Evolutionary conservation across 2,797 vertebrate species (phyloP).

Genomic region (Clamator glandarius): DNA sequence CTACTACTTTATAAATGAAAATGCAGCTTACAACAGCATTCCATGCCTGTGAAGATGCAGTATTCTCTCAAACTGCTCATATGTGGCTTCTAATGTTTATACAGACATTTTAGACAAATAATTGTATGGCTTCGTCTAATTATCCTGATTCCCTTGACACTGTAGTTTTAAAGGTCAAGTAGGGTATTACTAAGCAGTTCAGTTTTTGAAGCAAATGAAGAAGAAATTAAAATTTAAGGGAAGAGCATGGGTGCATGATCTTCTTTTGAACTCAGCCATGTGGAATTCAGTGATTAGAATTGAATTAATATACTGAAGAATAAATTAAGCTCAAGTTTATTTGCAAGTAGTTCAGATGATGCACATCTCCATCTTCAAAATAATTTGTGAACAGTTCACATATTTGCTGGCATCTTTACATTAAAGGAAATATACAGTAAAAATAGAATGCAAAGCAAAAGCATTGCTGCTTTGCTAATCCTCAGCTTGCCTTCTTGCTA

Average conservation of each 20-base stretch:
- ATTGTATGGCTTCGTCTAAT: not conserved
- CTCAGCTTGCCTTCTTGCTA: not conserved
- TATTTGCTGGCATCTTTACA: constrained; percentile 17
- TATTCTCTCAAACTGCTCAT: not conserved
- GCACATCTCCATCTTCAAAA: constrained; percentile 13
- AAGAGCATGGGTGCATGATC: constrained; percentile 17
- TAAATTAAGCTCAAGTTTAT: constrained; percentile 57
- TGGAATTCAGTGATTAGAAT: constrained; percentile 67
- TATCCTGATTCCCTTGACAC: not conserved
- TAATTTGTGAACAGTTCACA: constrained; percentile 1
- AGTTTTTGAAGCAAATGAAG: constrained; percentile 14
- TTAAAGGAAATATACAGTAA: not conserved
- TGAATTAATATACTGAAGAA: constrained; percentile 57
- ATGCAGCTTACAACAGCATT: not conserved
- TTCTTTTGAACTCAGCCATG: constrained; percentile 62
- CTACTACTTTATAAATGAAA: not conserved
- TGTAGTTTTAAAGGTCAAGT: constrained; percentile 53
- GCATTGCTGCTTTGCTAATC: not conserved
- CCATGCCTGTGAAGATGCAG: not conserved
- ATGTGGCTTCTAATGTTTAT: not conserved
- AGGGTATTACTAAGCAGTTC: not conserved
- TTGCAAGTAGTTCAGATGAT: constrained; percentile 13
- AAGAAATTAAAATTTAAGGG: constrained; percentile 47
- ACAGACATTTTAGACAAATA: constrained; percentile 4
- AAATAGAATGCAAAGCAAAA: not conserved